These are phyloP conservation scores for Zaprionus lineosus DNA, from an alignment of 2,888 invertebrate species.

Conservation along the genomic window DNA sequence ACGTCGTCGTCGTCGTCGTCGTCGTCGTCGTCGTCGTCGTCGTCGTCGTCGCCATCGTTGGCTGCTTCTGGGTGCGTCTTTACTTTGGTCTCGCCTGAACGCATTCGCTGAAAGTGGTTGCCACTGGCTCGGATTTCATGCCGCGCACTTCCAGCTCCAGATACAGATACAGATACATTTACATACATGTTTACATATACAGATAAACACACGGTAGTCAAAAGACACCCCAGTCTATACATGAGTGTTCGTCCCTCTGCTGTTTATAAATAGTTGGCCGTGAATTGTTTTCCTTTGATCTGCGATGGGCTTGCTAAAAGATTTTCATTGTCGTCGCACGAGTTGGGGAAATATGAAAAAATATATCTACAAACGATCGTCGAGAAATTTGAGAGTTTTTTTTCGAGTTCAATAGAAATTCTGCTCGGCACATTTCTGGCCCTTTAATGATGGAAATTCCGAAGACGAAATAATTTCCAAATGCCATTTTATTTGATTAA, in stretches of 20 bases:
- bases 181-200: slow-evolving; percentile 5
- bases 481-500: slow-evolving; percentile 66
- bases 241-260: slow-evolving; percentile 34
- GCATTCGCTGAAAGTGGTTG: slow-evolving; percentile 53
- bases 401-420: not conserved
- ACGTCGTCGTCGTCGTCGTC: slow-evolving; percentile 12
- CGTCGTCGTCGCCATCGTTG: not conserved
- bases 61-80: slow-evolving; percentile 42
- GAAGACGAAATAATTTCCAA: slow-evolving; percentile 13
- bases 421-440: slow-evolving; percentile 1
- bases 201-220: slow-evolving; percentile 19
- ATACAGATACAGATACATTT: slow-evolving; percentile 7
- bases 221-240: slow-evolving; percentile 27
- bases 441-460: not conserved
- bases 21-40: slow-evolving; percentile 14
- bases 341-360: slow-evolving; percentile 37
- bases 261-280: slow-evolving; percentile 64
- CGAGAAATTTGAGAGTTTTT: slow-evolving; percentile 19
- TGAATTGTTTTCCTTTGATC: slow-evolving; percentile 58
- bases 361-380: slow-evolving; percentile 40
- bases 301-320: slow-evolving; percentile 59
- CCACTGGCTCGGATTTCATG: slow-evolving; percentile 63
- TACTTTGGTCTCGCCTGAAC: slow-evolving; percentile 35
- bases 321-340: slow-evolving; percentile 38
- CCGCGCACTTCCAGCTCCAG: slow-evolving; percentile 41